These are phyloP conservation scores for Dufourea novaeangliae DNA, from an alignment of 1,140 invertebrate species.

Conservation along the genomic window DNA sequence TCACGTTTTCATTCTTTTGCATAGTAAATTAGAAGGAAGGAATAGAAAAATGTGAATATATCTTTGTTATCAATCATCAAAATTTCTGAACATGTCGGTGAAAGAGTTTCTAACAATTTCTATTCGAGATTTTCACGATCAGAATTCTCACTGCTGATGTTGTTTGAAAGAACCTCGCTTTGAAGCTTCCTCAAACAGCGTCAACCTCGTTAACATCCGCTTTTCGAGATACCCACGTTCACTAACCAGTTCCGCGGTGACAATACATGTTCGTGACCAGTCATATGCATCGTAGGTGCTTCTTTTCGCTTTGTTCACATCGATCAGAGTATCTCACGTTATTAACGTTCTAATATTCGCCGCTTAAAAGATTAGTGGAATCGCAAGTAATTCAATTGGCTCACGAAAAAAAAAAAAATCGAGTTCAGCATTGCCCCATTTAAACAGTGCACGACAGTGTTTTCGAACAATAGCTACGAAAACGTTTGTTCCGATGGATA, in stretches of 20 bases:
- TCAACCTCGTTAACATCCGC: neutral
- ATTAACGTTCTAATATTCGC: neutral
- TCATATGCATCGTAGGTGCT: neutral
- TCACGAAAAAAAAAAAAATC: neutral
- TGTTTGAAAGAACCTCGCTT: neutral
- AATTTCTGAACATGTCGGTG: too few relatives aligned
- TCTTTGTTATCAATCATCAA: neutral
- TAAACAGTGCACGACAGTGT: neutral
- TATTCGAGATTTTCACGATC: neutral
- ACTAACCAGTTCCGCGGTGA: slow-evolving; percentile 32
- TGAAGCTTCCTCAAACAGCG: neutral
- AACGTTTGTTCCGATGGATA: neutral
- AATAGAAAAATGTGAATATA: neutral
- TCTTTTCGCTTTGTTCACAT: slow-evolving; percentile 25
- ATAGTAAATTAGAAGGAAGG: neutral
- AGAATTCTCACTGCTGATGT: neutral
- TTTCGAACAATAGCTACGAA: neutral
- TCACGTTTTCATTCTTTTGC: neutral
- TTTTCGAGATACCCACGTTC: slow-evolving; percentile 31
- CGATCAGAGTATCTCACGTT: neutral
- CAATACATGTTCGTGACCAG: slow-evolving; percentile 14
- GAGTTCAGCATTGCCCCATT: neutral
- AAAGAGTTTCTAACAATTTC: neutral
- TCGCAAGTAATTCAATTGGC: neutral
- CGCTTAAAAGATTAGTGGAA: neutral